Conservation (phyloP, 2,888 invertebrate species). For the Hemaris fuciformis region DNA sequence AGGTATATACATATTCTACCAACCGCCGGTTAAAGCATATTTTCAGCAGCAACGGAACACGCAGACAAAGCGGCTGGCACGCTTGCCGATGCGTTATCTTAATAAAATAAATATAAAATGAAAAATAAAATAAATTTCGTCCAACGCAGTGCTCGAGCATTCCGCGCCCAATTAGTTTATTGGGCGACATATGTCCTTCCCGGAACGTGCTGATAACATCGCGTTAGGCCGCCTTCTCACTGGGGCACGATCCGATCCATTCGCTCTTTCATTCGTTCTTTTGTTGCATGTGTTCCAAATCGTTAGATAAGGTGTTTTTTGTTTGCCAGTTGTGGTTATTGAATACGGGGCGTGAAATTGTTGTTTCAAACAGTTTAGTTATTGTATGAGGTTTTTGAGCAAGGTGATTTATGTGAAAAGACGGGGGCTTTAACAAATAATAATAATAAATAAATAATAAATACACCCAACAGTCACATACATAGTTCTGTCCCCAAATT, state of each 20-base stretch:
- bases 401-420: background rate
- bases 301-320: background rate
- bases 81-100: conserved; percentile 19
- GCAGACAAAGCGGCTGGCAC: background rate
- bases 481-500: no score
- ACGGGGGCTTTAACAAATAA: no score
- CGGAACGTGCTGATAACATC: conserved; percentile 71
- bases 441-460: no score
- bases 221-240: conserved; percentile 23
- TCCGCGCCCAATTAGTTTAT: conserved; percentile 77
- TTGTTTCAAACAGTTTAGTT: background rate
- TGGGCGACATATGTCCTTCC: conserved; percentile 77
- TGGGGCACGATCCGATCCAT: conserved; percentile 9
- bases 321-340: conserved; percentile 1
- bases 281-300: conserved; percentile 19
- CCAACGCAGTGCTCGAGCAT: conserved; percentile 57
- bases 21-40: no score
- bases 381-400: background rate
- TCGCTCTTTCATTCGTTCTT: conserved; percentile 13
- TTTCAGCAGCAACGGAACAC: background rate
- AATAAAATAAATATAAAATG: conserved; percentile 51
- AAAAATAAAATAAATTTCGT: conserved; percentile 35
- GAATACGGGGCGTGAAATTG: background rate
- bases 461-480: no score
- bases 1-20: no score